phyloP scores from a whole-genome alignment of 1,140 invertebrate species.

The Diachasma alloeum region DNA sequence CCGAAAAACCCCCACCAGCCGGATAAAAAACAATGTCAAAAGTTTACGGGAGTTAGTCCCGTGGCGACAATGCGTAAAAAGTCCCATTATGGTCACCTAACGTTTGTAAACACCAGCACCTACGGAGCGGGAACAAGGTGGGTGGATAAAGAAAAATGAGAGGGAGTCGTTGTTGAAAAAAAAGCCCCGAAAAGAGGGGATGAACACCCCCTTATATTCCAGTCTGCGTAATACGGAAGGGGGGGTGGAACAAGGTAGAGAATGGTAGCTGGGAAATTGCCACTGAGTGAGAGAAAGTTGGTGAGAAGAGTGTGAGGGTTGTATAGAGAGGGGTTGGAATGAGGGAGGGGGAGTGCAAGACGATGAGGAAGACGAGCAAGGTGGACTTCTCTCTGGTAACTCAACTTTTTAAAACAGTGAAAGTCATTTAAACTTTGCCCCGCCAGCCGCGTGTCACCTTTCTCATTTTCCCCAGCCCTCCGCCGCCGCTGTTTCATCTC shows the following conservation, averaged over 20 bases:
- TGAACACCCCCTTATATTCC: not conserved
- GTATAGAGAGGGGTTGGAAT: not conserved
- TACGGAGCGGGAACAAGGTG: conserved; percentile 4
- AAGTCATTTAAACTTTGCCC: conserved; percentile 59
- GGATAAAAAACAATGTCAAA: conserved; percentile 5
- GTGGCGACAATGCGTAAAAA: conserved; percentile 33
- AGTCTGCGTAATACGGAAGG: not conserved
- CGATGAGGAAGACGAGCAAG: conserved; percentile 9
- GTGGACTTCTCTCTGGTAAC: conserved; percentile 43
- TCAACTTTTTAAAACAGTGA: conserved; percentile 60
- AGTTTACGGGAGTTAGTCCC: conserved; percentile 16
- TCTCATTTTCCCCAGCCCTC: conserved; percentile 43
- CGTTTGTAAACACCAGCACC: conserved; percentile 51
- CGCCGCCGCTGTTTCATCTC: not conserved
- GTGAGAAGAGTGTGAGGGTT: not conserved
- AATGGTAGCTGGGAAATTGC: conserved; percentile 27
- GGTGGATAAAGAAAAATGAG: conserved; percentile 5
- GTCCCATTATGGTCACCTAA: conserved; percentile 45
- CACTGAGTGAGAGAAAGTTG: conserved; percentile 27
- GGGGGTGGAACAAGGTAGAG: conserved; percentile 18
- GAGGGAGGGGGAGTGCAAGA: not conserved
- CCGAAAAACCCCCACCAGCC: not conserved
- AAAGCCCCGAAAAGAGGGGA: not conserved
- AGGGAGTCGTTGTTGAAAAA: not conserved
- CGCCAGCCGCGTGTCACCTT: conserved; percentile 44